Conservation (phyloP, 2,797 vertebrate species). For the Acanthopagrus latus region DNA sequence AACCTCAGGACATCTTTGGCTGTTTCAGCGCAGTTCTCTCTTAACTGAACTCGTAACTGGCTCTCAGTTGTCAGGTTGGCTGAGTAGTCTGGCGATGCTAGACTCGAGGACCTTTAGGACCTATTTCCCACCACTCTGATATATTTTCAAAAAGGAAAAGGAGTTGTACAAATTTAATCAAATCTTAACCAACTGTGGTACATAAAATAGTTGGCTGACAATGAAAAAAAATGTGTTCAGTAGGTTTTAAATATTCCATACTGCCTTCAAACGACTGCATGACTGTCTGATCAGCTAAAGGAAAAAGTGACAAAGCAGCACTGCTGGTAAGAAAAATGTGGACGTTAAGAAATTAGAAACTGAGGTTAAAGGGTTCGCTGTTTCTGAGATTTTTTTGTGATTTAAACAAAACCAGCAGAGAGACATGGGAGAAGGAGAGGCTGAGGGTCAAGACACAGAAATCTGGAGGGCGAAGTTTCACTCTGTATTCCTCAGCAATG, state of each 20-base stretch:
- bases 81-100: too few species aligned
- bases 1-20: too few species aligned
- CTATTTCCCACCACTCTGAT: too few species aligned
- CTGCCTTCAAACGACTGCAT: neutral
- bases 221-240: neutral
- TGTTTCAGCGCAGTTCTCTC: too few species aligned
- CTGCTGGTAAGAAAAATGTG: neutral
- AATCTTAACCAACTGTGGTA: neutral
- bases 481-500: slow-evolving; percentile 35
- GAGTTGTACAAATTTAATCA: too few species aligned
- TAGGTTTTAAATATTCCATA: neutral
- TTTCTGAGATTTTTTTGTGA: slow-evolving; percentile 3
- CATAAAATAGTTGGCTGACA: neutral
- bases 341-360: neutral
- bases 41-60: too few species aligned
- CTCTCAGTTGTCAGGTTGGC: too few species aligned
- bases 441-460: slow-evolving; percentile 1
- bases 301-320: neutral
- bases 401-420: slow-evolving; percentile 20
- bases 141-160: too few species aligned
- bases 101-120: too few species aligned
- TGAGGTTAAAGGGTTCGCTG: slow-evolving; percentile 6
- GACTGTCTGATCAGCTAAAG: neutral
- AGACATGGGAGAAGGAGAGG: neutral
- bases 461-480: slow-evolving; percentile 25